Evolutionary conservation across 2,797 vertebrate genomes (phyloP), one percentile per base, ranked within the genome.

Genomic region (Sebastes diploproa): DNA sequence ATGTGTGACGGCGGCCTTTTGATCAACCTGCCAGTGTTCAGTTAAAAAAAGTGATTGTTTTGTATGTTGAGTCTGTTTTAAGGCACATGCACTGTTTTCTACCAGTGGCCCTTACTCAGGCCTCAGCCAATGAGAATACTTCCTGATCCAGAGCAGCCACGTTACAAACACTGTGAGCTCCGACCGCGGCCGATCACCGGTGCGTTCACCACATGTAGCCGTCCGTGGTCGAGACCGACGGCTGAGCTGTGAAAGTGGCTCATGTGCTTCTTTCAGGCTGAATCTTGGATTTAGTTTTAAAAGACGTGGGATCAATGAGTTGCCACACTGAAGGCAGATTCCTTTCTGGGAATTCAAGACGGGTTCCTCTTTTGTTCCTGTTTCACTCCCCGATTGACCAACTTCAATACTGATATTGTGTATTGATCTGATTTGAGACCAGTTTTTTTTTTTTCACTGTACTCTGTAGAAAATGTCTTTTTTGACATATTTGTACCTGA

Each of bases 71-170:
- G 6, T 63, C 69, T 32, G 56, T 69, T 73, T 77, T 55, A n/a
- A 67, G 59, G 59, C 73, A 69, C 54, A 64, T 56, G 73, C 66
- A 81, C 78, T 83, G 72, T 77, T 36, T 84, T 72, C 20, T 58
- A 78, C 68, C 66, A 62, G 79, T 64, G 54, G 84, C 70, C 81
- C 73, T 86, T 75, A 82, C 68, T 55, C n/a, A 27, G 65, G 61
- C 81, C 67, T 42, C 23, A 36, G 62, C 30, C 71, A 66, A 67
- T 60, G 32, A 10, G 30, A 69, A 29, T 2, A 8, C 9, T 25
- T 59, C 12, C 46, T 58, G 25, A 27, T 23, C 11, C 25, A 25
- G 29, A 76, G 22, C 59, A 29, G 67, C 75, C 52, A 5, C 62
- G 0, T 54, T 5, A 23, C 63, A 27, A 81, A 77, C 81, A 67